Base-by-base conservation (phyloP, 2,888 invertebrate species). In the Ectemnius lituratus region DNA sequence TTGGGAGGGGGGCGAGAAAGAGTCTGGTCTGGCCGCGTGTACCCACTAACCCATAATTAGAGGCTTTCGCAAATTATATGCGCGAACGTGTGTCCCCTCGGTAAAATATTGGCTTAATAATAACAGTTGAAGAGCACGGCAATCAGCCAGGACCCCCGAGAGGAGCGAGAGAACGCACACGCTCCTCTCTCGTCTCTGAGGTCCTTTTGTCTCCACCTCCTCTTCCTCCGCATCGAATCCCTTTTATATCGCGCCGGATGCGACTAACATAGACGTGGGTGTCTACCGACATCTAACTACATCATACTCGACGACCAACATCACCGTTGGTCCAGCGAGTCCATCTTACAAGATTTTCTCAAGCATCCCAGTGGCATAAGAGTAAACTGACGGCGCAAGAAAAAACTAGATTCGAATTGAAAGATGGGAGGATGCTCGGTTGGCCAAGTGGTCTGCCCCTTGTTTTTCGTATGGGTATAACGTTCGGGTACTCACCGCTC, bases 31-130 rank as follows among this genome's bases (percentile, higher is more conserved):
- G 78, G 77, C 72, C 77, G 70, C 63, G 70, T 75, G 73, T 76
- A 80, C 81, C 79, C 76, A 72, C 82, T 84, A 83, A 89, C 90
- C 90, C 88, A 88, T 90, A 90, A 90, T 90, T 90, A 90, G 89
- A 90, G 90, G 87, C 88, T 89, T 90, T 90, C 81, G 88, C 88
- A 90, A 90, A 90, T 90, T 90, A 90, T 90, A 90, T 90, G 90
- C 90, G 88, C 88, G 89, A 89, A 89, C 89, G 85, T 89, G 90
- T 90, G 90, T 90, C 90, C 90, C 88, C 89, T 90, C 84, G 89
- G 90, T 90, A 89, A 90, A 90, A 90, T 90, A 90, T 90, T 89
- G 90, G 89, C 88, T 90, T 90, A 90, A 90, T 90, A 90, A 90
- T 90, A 90, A 90, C 90, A 89, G 90, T 90, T 90, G 89, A 87